phyloP scores from a whole-genome alignment of 2,113 vertebrate genomes.

The Sinosuthora webbiana region DNA sequence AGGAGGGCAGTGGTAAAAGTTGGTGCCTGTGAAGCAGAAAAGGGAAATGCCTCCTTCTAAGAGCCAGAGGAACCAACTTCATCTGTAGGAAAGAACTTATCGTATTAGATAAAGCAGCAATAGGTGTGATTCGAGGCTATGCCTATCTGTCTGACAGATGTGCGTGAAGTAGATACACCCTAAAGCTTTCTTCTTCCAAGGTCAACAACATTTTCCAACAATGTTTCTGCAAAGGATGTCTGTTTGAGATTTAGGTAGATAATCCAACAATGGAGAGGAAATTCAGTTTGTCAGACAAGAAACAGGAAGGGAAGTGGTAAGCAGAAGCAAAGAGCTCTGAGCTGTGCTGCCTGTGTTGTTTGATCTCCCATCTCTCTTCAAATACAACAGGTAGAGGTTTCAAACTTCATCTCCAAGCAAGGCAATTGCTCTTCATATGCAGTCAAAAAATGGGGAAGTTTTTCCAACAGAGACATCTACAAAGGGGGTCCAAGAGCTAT shows the following conservation, averaged over 20 bases:
- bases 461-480: neutral
- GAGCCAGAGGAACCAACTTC: neutral
- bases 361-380: neutral
- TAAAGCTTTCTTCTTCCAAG: neutral
- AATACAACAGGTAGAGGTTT: neutral
- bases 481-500: neutral
- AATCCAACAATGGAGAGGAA: slow-evolving; percentile 54
- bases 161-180: neutral
- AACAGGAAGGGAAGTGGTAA: neutral
- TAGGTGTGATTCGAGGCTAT: neutral
- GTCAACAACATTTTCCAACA: neutral
- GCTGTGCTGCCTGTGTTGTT: neutral
- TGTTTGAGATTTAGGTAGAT: slow-evolving; percentile 39
- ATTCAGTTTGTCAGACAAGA: slow-evolving; percentile 8
- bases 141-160: neutral
- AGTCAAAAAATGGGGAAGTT: neutral
- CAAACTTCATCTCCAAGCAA: neutral
- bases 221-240: slow-evolving; percentile 10
- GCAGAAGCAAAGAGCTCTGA: neutral
- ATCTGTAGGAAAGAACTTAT: neutral
- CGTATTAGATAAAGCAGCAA: neutral
- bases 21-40: neutral
- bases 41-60: neutral
- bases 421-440: neutral
- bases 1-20: neutral